Percentiles rank a stretch among this genome's conserved stretches.
These are phyloP conservation scores for Ammodytes dubius DNA, from an alignment of 2,113 vertebrate species.

Conservation along the genomic window DNA sequence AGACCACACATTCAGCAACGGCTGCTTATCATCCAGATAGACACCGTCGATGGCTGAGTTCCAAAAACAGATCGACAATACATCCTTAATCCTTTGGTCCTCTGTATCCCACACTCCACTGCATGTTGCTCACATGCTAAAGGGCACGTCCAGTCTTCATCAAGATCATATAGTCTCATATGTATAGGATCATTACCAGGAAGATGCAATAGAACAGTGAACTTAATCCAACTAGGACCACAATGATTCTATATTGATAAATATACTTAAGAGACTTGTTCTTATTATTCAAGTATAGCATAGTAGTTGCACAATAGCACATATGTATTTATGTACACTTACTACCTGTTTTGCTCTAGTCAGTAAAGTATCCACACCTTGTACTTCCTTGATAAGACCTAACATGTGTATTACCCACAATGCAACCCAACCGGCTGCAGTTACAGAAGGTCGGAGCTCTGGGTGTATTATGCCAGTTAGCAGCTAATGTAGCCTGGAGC, in stretches of 20 bases:
- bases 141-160: not conserved
- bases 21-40: too few relatives aligned
- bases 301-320: too few relatives aligned
- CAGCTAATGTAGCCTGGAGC: too few relatives aligned
- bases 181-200: not conserved
- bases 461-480: too few relatives aligned
- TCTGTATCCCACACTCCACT: not conserved
- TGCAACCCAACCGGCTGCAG: not conserved
- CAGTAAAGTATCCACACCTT: too few relatives aligned
- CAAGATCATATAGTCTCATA: not conserved
- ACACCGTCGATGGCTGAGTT: too few relatives aligned
- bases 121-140: not conserved
- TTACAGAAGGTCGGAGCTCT: not conserved
- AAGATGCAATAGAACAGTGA: not conserved
- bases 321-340: too few relatives aligned
- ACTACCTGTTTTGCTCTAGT: too few relatives aligned
- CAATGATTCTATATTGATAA: not conserved
- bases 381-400: not conserved
- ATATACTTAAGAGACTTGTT: not conserved
- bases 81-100: not conserved
- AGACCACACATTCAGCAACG: not conserved
- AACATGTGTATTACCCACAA: not conserved
- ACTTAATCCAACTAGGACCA: not conserved
- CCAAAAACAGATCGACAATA: not conserved
- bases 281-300: not conserved